Evolutionary conservation across 1,140 invertebrate genomes (phyloP).

Genomic region (Centruroides vittatus): DNA sequence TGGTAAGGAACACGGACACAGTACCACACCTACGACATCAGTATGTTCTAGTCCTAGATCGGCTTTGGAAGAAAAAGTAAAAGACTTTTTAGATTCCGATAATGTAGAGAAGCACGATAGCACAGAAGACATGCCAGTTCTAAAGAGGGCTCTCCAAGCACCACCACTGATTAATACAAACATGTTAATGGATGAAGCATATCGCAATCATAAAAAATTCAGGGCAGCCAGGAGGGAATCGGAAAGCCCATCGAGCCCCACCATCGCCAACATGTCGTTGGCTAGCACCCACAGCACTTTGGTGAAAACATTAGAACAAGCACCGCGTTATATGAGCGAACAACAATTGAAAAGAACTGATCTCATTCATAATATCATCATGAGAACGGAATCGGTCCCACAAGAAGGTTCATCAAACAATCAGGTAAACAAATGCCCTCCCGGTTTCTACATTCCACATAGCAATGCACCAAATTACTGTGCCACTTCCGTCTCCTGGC

Average conservation of each 20-base stretch:
- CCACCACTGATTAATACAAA: constrained; percentile 53
- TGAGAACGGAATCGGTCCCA: constrained; percentile 33
- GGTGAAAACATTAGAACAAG: constrained; percentile 73
- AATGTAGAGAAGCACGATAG: constrained; percentile 40
- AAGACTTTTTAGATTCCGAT: constrained; percentile 19
- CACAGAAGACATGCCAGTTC: constrained; percentile 80
- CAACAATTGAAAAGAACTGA: constrained; percentile 77
- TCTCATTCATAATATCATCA: constrained; percentile 77
- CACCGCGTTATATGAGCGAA: constrained; percentile 61
- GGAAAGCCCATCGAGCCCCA: constrained; percentile 8
- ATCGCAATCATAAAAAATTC: constrained; percentile 91
- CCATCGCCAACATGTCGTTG: constrained; percentile 31
- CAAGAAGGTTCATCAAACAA: neutral
- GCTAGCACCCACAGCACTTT: constrained; percentile 73
- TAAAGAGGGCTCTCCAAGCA: constrained; percentile 78
- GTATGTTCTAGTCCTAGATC: constrained; percentile 62
- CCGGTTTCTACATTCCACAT: neutral
- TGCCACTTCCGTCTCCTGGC: too few species aligned
- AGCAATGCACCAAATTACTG: too few species aligned
- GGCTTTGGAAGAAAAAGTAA: constrained; percentile 57
- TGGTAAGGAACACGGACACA: constrained; percentile 47
- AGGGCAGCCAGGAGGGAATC: constrained; percentile 45
- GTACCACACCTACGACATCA: constrained; percentile 41
- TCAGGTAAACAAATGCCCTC: neutral
- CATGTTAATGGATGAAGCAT: constrained; percentile 82